Percentiles rank a stretch among this genome's conserved stretches.
Evolutionary conservation across 2,888 invertebrate genomes (phyloP).

Genomic region (Trypoxylon attenuatum): DNA sequence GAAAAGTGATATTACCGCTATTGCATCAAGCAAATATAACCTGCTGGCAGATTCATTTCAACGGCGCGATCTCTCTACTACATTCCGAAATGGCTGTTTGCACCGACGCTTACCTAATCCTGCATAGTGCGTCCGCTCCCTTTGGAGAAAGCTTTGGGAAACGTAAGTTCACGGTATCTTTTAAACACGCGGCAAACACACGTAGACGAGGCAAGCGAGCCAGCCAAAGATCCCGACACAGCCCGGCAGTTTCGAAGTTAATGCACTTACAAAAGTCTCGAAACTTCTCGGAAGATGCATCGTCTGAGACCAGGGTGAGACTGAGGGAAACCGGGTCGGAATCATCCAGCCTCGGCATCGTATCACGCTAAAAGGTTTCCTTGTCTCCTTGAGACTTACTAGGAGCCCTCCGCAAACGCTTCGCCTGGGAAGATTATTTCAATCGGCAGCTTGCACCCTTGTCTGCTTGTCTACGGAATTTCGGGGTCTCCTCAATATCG

Average conservation of each 20-base stretch:
- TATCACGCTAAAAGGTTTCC: slow-evolving; percentile 13
- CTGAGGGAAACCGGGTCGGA: neutral
- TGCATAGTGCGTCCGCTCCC: too few relatives aligned
- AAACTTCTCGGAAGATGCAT: slow-evolving; percentile 25
- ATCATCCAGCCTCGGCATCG: slow-evolving; percentile 4
- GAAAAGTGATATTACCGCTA: too few relatives aligned
- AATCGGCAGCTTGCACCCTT: neutral
- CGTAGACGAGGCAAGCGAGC: neutral
- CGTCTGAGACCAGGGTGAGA: neutral
- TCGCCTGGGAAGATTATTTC: slow-evolving; percentile 19
- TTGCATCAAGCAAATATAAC: too few relatives aligned
- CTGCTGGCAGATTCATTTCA: too few relatives aligned
- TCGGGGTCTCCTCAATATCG: neutral
- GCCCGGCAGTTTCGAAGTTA: slow-evolving; percentile 29
- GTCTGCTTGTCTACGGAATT: neutral
- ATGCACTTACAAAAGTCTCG: slow-evolving; percentile 50
- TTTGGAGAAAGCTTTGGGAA: too few relatives aligned
- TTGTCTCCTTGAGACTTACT: slow-evolving; percentile 12
- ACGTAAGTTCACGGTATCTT: neutral
- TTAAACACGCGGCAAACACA: neutral
- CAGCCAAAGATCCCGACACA: slow-evolving; percentile 9
- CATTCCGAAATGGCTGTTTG: too few relatives aligned
- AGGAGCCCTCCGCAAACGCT: slow-evolving; percentile 10
- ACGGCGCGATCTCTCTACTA: too few relatives aligned
- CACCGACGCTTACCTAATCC: too few relatives aligned